A percentile compares a stretch with the other conserved stretches of the same genome.
Evolutionary conservation across 2,113 vertebrate genomes (phyloP).

Genomic region (Sclerurus mexicanus): DNA sequence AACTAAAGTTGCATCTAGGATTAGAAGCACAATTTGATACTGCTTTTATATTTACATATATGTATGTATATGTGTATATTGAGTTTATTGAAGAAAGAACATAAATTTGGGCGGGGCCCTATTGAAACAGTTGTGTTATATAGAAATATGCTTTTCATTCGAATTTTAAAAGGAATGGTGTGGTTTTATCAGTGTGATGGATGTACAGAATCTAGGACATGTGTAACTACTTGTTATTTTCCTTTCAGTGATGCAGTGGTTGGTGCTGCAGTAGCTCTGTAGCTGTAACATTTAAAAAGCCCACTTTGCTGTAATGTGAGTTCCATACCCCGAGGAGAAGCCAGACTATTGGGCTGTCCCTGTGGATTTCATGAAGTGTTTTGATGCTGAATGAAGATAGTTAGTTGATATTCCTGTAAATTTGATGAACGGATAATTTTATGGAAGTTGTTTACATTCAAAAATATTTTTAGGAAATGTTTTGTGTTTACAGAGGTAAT

Average conservation of each 20-base stretch:
- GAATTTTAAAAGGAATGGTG: neutral
- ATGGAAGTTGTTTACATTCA: neutral
- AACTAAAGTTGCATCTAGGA: neutral
- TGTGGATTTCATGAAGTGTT: neutral
- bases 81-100: neutral
- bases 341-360: neutral
- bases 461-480: neutral
- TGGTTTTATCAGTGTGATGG: accelerated
- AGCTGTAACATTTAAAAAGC: neutral
- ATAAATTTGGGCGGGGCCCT: neutral
- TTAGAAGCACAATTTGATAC: neutral
- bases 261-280: neutral
- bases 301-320: neutral
- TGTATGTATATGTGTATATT: neutral
- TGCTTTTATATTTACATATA: neutral
- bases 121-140: neutral
- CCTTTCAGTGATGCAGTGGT: neutral
- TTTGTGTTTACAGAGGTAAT: neutral
- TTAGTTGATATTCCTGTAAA: neutral
- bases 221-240: neutral
- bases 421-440: neutral
- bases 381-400: neutral
- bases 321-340: neutral
- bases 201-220: neutral
- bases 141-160: neutral